Evolutionary conservation across 92 coral and sea anemone genomes (phyloP), one percentile per base, ranked within the genome.

Genomic region (Diadumene lineata): DNA sequence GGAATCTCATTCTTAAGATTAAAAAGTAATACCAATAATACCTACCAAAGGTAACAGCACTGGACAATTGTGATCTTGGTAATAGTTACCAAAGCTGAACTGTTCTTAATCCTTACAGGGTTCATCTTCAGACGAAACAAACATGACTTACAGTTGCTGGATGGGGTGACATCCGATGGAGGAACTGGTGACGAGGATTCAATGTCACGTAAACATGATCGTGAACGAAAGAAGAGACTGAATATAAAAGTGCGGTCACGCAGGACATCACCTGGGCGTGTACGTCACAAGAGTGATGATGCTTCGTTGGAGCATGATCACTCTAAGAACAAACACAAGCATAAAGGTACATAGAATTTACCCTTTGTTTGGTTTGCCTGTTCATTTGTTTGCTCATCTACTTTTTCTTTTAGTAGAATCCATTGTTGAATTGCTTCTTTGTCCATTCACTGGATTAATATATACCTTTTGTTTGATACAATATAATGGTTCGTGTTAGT

Each of bases 171-270:
- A 18, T 91, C 97, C 0, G 97, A 91, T 71, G 90, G 91, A 62
- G 97, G 92, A 19, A 85, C 97, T 84, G 97, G 93, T 44, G 97
- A 91, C 34, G 97, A 91, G 78, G 79, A 81, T 23, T 84, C 97
- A 0, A 84, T 91, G 76, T 76, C 92, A 62, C 90, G 92, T 50
- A 78, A 78, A 31, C 64, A 53, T 31, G 76, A 78, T 31, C 72
- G 50, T 53, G 48, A 67, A 6, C 56, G 68, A 13, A 56, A 24
- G 28, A 78, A 78, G 27, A 63, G 31, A 38, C 56, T 50, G 4
- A 38, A 22, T 18, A 27, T 78, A 6, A 33, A 48, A 78, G 26
- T 44, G 24, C 17, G 61, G 13, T 1, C 56, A 21, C 63, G 82
- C 38, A 31, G 68, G 22, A 50, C 75, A 11, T 68, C 61, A 24